A percentile compares a stretch with the other conserved stretches of the same genome.
Evolutionary conservation across 2,888 invertebrate species (phyloP).

Genomic region (Tiphia femorata): DNA sequence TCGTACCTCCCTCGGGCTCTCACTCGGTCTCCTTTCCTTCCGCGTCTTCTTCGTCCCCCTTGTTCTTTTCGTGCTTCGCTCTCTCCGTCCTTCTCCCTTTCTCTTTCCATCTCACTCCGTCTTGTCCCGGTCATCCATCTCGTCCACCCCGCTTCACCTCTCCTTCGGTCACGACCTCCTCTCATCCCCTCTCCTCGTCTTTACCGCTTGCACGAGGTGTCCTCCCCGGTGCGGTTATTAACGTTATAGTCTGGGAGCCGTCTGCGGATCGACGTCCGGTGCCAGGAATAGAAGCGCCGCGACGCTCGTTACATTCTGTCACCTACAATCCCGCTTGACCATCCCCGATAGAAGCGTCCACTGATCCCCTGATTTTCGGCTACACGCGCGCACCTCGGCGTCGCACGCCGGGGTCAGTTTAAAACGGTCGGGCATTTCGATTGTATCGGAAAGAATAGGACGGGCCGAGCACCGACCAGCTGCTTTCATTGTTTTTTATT

Average conservation of each 20-base stretch:
- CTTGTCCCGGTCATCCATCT: neutral
- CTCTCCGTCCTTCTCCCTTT: neutral
- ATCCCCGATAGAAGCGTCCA: neutral
- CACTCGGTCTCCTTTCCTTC: neutral
- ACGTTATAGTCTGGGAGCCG: constrained; percentile 64
- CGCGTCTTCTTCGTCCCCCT: neutral
- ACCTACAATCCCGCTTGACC: constrained; percentile 52
- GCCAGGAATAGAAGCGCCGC: constrained; percentile 64
- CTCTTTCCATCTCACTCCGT: neutral
- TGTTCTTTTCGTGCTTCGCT: no score
- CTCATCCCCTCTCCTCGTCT: neutral
- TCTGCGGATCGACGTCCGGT: constrained; percentile 68
- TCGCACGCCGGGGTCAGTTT: constrained; percentile 26
- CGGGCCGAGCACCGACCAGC: no score
- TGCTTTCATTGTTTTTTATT: no score
- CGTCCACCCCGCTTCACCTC: neutral
- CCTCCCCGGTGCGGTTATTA: constrained; percentile 37
- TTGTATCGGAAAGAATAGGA: no score
- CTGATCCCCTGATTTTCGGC: neutral
- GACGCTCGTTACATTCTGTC: constrained; percentile 58
- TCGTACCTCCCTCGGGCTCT: constrained; percentile 11
- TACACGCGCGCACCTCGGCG: no score
- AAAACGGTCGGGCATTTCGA: constrained; percentile 39
- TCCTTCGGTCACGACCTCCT: neutral
- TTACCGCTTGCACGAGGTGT: no score